Evolutionary conservation across 1,140 invertebrate genomes (phyloP).

Genomic region (Amyelois transitella): DNA sequence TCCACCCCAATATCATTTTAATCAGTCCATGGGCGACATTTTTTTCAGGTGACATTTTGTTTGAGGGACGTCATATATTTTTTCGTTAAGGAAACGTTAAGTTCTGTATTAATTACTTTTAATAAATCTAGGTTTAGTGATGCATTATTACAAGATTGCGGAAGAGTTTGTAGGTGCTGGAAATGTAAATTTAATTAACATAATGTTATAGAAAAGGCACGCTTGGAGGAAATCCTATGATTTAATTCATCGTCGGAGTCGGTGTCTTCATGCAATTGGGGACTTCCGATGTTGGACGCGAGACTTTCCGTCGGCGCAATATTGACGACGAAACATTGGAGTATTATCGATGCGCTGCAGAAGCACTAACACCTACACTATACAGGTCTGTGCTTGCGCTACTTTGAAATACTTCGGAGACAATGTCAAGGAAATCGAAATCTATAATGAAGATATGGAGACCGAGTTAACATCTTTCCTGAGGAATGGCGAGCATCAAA

Average conservation of each 20-base stretch:
- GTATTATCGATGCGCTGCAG: neutral
- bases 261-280: conserved; percentile 24
- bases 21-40: conserved; percentile 21
- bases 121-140: conserved; percentile 35
- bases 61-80: conserved; percentile 7
- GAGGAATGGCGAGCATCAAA: neutral
- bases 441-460: neutral
- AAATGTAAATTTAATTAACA: conserved; percentile 55
- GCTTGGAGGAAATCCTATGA: conserved; percentile 68
- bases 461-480: neutral
- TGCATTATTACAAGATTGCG: conserved; percentile 27
- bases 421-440: neutral
- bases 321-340: neutral
- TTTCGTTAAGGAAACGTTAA: conserved; percentile 33
- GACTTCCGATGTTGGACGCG: conserved; percentile 27
- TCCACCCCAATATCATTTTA: neutral
- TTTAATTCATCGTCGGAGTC: conserved; percentile 60
- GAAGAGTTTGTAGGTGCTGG: conserved; percentile 25
- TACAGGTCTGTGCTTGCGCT: neutral
- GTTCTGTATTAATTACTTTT: conserved; percentile 32
- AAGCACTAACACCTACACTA: neutral
- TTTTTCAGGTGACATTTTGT: conserved; percentile 38
- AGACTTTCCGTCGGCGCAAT: conserved; percentile 11
- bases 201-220: conserved; percentile 72
- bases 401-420: neutral